phyloP scores from a whole-genome alignment of 2,113 vertebrate genomes.

The Mystacornis crossleyi region DNA sequence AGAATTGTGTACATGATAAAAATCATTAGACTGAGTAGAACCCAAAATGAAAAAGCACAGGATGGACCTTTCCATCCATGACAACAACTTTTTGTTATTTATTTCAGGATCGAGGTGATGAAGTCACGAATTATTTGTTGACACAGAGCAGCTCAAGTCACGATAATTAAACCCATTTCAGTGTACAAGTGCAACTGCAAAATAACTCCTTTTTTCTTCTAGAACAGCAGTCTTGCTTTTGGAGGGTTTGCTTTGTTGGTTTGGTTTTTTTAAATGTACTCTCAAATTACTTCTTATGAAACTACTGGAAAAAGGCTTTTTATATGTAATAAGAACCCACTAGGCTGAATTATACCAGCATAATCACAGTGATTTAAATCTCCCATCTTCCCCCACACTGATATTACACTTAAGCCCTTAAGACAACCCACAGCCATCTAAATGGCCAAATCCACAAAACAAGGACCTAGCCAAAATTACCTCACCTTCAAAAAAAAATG shows the following conservation, averaged over 20 bases:
- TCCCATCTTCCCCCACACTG: neutral
- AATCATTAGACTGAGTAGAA: neutral
- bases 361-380: slow-evolving; percentile 23
- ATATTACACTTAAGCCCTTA: slow-evolving; percentile 36
- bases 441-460: slow-evolving; percentile 23
- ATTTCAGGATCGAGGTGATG: neutral
- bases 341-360: neutral
- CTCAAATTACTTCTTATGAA: slow-evolving; percentile 47
- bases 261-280: neutral
- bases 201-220: neutral
- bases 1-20: neutral
- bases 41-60: neutral
- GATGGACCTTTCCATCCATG: neutral
- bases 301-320: slow-evolving; percentile 16
- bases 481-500: neutral
- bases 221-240: neutral
- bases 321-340: slow-evolving; percentile 18
- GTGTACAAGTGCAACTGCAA: neutral
- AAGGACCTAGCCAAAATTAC: neutral
- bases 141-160: neutral
- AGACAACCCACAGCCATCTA: neutral
- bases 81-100: neutral
- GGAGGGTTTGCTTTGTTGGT: neutral
- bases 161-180: neutral
- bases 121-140: neutral